Base-by-base conservation (phyloP, 2,888 invertebrate genomes). In the Aporophyla lueneburgensis region DNA sequence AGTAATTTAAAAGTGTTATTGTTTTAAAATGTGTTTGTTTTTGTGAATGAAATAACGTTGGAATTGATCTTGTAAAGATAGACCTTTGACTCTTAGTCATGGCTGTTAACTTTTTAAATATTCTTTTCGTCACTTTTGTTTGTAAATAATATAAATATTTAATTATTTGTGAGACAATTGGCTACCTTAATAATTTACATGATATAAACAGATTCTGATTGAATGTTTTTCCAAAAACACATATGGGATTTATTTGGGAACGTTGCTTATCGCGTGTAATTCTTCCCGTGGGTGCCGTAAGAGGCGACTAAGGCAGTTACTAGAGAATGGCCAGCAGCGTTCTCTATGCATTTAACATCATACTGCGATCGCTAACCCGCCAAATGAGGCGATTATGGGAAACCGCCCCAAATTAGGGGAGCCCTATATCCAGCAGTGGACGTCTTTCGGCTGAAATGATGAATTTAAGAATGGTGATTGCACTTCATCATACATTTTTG, bases 1-100 rank as follows among this genome's bases (percentile, higher is more conserved):
- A 19, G 71, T 71, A 58, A 65, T 71, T 74, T 77, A 24, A 71
- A 70, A 73, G 62, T 73, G 72, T 73, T 76, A 51, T 73, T 76
- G 59, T 67, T 76, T 68, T 76, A 14, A 43, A 54, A 59, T 19
- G 19, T 69, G 58, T 49, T 71, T 58, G 59, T 65, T 68, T 68
- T 66, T 43, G 16, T 49, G 53, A 70, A 70, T 82, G 49, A 27
- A 67, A 63, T 56, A n/a, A 77, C 27, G 9, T 56, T 62, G 40
- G n/a, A 46, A 66, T 82, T 66, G 56, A 83, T 77, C n/a, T 70
- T 71, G 14, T 51, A 24, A 54, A 65, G 10, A 24, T n/a, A n/a
- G 9, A 56, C 3, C 63, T 65, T 58, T 63, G 24, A 72, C 62
- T 51, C 16, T 43, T 14, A 19, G 53, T 68, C 16, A 67, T 27